Conservation (phyloP, 2,113 vertebrate species). For the Kryptolebias marmoratus region DNA sequence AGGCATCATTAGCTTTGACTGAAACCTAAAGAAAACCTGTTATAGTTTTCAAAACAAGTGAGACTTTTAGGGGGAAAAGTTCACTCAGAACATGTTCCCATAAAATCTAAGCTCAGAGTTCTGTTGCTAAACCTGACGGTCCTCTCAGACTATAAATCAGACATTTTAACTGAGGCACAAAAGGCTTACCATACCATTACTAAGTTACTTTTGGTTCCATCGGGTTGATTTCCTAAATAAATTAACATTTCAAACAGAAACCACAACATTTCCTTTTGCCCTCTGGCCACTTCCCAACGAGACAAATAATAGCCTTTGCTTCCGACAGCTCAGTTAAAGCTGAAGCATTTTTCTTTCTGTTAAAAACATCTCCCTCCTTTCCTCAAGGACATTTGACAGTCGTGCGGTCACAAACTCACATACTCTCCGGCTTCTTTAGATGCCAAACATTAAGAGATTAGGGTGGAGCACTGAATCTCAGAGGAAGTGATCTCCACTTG, state of each 20-base stretch:
- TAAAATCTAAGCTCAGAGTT: conserved; percentile 24
- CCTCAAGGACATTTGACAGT: conserved; percentile 57
- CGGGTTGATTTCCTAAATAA: conserved; percentile 56
- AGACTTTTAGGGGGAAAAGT: too few relatives aligned
- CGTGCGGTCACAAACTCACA: conserved; percentile 45
- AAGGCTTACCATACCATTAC: conserved; percentile 58
- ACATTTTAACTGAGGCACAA: conserved; percentile 25
- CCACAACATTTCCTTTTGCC: conserved; percentile 66
- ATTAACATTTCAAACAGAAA: conserved; percentile 64
- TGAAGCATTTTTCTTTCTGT: conserved; percentile 45
- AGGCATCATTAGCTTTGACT: neutral
- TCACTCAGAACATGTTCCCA: too few relatives aligned
- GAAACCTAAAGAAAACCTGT: neutral
- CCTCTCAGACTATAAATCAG: conserved; percentile 18
- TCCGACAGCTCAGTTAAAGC: conserved; percentile 53
- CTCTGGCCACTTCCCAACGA: conserved; percentile 51
- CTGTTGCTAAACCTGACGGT: conserved; percentile 8
- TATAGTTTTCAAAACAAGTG: too few relatives aligned
- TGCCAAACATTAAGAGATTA: conserved; percentile 58
- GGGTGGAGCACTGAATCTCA: conserved; percentile 21
- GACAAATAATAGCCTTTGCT: conserved; percentile 55
- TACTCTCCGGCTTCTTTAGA: conserved; percentile 38
- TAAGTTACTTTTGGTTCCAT: conserved; percentile 68
- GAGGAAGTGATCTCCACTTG: conserved; percentile 40
- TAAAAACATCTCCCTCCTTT: conserved; percentile 37